These are phyloP conservation scores for Agriopis aurantiaria DNA, from an alignment of 2,888 invertebrate species.

Conservation along the genomic window DNA sequence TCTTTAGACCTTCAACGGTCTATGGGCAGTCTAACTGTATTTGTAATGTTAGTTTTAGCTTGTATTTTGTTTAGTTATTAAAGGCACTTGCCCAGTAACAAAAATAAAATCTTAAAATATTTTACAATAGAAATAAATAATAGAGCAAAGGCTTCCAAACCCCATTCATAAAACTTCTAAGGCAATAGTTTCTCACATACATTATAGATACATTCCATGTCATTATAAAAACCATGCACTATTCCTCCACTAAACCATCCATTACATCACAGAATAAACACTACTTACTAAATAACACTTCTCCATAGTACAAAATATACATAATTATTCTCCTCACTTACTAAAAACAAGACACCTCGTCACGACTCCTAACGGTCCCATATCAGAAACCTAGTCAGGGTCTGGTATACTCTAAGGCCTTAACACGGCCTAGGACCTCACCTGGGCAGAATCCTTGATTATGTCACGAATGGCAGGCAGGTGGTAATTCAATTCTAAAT, in stretches of 20 bases:
- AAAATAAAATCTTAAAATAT: too few relatives aligned
- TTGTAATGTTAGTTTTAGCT: too few relatives aligned
- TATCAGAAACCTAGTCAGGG: constrained; percentile 48
- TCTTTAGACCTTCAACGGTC: too few relatives aligned
- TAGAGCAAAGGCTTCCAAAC: too few relatives aligned
- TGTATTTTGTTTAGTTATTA: too few relatives aligned
- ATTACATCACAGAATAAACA: not conserved
- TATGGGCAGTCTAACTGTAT: too few relatives aligned
- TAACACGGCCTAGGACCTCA: constrained; percentile 54
- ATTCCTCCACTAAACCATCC: not conserved
- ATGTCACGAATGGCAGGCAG: constrained; percentile 57
- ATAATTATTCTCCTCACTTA: constrained; percentile 45
- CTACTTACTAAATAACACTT: not conserved
- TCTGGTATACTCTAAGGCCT: constrained; percentile 50
- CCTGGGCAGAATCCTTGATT: constrained; percentile 57
- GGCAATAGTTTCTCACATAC: not conserved
- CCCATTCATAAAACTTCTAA: not conserved
- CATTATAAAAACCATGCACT: not conserved
- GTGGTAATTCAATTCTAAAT: constrained; percentile 52
- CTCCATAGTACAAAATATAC: not conserved
- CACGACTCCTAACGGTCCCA: constrained; percentile 65
- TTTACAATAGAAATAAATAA: too few relatives aligned
- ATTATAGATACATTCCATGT: not conserved
- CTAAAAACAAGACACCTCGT: constrained; percentile 51
- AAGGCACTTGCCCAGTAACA: too few relatives aligned